Conservation (phyloP, 2,797 vertebrate genomes). For the Xiphophorus birchmanni region DNA sequence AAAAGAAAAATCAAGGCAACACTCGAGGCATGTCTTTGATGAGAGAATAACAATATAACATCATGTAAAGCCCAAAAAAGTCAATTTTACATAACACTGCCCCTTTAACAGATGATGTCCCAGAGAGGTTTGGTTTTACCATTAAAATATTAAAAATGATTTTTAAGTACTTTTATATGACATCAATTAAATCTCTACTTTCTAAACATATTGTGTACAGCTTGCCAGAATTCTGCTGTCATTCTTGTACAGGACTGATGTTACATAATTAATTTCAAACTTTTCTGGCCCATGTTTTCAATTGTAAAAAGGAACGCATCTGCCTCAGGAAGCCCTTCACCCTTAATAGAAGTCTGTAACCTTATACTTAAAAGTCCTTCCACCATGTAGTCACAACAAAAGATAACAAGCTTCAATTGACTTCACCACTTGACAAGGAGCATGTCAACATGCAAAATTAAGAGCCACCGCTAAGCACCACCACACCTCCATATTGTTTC, state of each 20-base stretch:
- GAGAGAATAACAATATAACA: no score
- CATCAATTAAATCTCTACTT: background rate
- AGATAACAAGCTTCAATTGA: background rate
- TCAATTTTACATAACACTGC: no score
- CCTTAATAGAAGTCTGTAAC: background rate
- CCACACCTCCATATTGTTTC: background rate
- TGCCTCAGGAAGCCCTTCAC: background rate
- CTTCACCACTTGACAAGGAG: background rate
- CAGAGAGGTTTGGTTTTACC: background rate
- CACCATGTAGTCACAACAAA: background rate
- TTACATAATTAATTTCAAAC: background rate
- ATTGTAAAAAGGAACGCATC: background rate
- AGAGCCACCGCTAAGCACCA: background rate
- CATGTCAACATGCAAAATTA: background rate
- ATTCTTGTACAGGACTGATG: background rate
- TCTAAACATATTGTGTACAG: background rate
- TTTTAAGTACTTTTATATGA: background rate
- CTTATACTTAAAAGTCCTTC: background rate
- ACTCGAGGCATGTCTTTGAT: no score
- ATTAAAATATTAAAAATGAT: background rate
- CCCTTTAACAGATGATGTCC: background rate
- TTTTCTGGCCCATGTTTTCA: background rate
- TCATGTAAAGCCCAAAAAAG: no score
- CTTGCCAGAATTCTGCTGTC: background rate
- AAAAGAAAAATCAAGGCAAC: no score